Evolutionary conservation across 2,113 vertebrate species (phyloP).

Genomic region (Sarotherodon lohbergeri): DNA sequence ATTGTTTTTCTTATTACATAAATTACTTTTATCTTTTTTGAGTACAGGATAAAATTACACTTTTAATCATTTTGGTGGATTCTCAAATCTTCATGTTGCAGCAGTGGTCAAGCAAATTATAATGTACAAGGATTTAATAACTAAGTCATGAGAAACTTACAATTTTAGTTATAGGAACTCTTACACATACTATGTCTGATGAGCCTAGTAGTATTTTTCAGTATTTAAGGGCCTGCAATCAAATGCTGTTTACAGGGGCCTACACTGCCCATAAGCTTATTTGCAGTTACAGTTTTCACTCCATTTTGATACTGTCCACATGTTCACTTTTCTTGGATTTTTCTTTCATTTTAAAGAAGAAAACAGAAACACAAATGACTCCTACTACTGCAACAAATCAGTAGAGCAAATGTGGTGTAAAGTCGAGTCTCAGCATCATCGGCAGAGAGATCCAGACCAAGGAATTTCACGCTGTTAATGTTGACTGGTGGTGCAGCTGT

Average conservation of each 20-base stretch:
- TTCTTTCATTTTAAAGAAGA: conserved; percentile 15
- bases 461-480: conserved; percentile 54
- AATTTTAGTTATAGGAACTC: background rate
- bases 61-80: background rate
- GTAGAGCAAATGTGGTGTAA: conserved; percentile 74
- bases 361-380: conserved; percentile 39
- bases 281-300: background rate
- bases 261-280: background rate
- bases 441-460: conserved; percentile 73
- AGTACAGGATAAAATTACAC: background rate
- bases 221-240: background rate
- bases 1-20: background rate
- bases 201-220: background rate
- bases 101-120: background rate
- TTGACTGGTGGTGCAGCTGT: background rate
- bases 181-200: too few species aligned
- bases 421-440: conserved; percentile 72
- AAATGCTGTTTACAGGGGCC: rapidly evolving
- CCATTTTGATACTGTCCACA: background rate
- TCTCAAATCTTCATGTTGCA: background rate
- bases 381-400: conserved; percentile 34
- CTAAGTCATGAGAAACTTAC: background rate
- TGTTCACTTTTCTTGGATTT: background rate
- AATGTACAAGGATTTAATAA: background rate
- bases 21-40: background rate